Evolutionary conservation across 2,113 vertebrate species (phyloP).

Genomic region (Psittacara wagleri): DNA sequence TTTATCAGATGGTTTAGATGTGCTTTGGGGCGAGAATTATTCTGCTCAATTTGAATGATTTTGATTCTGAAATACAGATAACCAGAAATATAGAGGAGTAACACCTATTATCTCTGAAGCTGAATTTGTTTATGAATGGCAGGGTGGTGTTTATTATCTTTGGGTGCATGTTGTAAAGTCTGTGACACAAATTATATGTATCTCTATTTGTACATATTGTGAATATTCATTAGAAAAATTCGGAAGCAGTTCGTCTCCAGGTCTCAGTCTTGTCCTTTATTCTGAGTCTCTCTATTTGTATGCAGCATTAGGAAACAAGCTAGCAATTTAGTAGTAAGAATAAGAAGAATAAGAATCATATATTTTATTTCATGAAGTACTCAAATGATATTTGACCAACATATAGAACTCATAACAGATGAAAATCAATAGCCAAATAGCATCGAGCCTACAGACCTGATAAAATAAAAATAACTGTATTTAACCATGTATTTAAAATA

Average conservation of each 20-base stretch:
- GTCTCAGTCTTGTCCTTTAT: background rate
- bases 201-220: background rate
- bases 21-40: background rate
- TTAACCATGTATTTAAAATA: background rate
- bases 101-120: background rate
- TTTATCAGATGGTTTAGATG: background rate
- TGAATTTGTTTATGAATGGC: background rate
- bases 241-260: background rate
- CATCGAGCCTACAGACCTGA: background rate
- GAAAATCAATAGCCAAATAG: background rate
- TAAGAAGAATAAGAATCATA: slow-evolving; percentile 25
- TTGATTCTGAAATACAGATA: background rate
- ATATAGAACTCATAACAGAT: background rate
- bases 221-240: background rate
- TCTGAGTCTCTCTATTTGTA: background rate
- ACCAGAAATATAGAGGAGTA: background rate
- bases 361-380: slow-evolving; percentile 28
- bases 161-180: background rate
- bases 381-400: background rate
- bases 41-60: background rate
- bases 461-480: background rate
- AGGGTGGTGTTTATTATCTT: background rate
- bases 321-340: slow-evolving; percentile 43
- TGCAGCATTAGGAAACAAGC: slow-evolving; percentile 24
- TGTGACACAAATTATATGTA: background rate